Percentiles rank a stretch among this genome's conserved stretches.
Conservation (phyloP, 2,797 vertebrate species). For the Labroides dimidiatus region DNA sequence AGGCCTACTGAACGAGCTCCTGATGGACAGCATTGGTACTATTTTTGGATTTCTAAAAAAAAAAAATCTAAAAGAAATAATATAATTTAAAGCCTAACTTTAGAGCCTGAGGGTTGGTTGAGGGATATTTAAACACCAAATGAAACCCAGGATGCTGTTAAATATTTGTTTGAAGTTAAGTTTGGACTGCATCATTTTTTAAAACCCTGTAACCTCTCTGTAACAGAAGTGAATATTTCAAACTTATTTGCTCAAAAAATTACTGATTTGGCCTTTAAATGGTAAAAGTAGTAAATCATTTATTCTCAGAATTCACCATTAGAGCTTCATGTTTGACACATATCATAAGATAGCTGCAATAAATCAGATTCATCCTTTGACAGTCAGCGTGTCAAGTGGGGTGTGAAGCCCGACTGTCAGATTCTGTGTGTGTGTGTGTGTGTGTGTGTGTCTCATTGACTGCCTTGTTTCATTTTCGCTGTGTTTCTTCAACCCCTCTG, state of each 20-base stretch:
- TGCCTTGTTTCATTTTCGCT: conserved; percentile 69
- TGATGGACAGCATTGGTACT: conserved; percentile 21
- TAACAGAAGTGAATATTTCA: conserved; percentile 35
- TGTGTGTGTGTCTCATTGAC: conserved; percentile 61
- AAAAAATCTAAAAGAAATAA: neutral
- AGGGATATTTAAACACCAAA: conserved; percentile 2
- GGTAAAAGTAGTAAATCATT: conserved; percentile 60
- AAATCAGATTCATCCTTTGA: conserved; percentile 79
- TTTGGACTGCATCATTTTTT: neutral
- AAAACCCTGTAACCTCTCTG: neutral
- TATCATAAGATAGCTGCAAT: conserved; percentile 70
- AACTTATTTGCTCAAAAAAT: conserved; percentile 40
- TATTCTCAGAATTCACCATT: conserved; percentile 65
- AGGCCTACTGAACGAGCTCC: conserved; percentile 37
- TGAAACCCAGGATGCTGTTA: neutral
- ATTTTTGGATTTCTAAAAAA: conserved; percentile 8
- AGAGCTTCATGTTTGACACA: conserved; percentile 73
- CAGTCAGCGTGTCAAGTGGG: conserved; percentile 78
- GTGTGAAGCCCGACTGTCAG: conserved; percentile 79
- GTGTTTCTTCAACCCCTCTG: conserved; percentile 72
- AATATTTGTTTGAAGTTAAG: neutral
- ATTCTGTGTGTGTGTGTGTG: conserved; percentile 34
- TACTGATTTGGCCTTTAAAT: conserved; percentile 46
- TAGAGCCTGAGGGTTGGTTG: neutral
- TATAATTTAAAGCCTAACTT: conserved; percentile 6